Percentiles rank a stretch among this genome's conserved stretches.
These are phyloP conservation scores for Bradypodion ventrale DNA, from an alignment of 2,797 vertebrate species.

Conservation along the genomic window DNA sequence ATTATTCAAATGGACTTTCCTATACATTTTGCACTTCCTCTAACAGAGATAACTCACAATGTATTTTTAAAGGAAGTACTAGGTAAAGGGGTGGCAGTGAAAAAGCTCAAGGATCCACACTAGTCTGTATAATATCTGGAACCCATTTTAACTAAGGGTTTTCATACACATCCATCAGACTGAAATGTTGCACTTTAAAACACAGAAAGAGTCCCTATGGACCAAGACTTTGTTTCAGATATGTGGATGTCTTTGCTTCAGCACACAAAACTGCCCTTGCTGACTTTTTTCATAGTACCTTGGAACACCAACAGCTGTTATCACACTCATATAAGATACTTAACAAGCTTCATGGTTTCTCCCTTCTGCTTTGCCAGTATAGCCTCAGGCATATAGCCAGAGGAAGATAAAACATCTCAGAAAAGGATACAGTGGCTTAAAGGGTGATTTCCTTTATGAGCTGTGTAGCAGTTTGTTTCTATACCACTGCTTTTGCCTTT, in stretches of 20 bases:
- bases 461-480: slow-evolving; percentile 16
- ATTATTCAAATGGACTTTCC: slow-evolving; percentile 70
- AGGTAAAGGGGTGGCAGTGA: background rate
- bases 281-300: slow-evolving; percentile 44
- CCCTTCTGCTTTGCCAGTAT: slow-evolving; percentile 58
- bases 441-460: background rate
- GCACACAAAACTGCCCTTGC: slow-evolving; percentile 35
- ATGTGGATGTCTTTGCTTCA: background rate
- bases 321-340: slow-evolving; percentile 72
- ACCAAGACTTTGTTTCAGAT: background rate
- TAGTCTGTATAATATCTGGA: background rate
- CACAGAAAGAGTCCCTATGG: background rate
- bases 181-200: background rate
- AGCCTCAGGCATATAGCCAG: slow-evolving; percentile 63
- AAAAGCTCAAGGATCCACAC: slow-evolving; percentile 30
- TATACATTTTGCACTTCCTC: slow-evolving; percentile 56
- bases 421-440: slow-evolving; percentile 26
- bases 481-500: slow-evolving; percentile 17
- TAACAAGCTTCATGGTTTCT: slow-evolving; percentile 71
- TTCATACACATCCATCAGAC: background rate
- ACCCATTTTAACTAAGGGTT: background rate
- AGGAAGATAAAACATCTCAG: slow-evolving; percentile 38
- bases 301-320: slow-evolving; percentile 64
- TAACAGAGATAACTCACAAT: slow-evolving; percentile 57
- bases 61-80: slow-evolving; percentile 44